Base-by-base conservation (phyloP, 2,797 vertebrate genomes). In the Synaphobranchus kaupii region DNA sequence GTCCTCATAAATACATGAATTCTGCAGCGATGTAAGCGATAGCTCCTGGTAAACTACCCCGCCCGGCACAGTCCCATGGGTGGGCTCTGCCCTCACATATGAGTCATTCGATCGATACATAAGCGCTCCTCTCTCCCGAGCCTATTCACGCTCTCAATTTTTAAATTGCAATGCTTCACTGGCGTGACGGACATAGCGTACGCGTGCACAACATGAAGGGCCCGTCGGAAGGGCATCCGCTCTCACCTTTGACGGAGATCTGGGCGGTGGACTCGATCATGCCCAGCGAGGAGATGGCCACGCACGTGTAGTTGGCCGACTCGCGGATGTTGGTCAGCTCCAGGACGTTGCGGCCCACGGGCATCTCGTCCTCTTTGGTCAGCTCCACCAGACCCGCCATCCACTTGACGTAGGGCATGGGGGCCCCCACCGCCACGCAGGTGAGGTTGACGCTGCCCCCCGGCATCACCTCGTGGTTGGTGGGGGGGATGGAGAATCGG, bases 341-440 rank as follows among this genome's bases (percentile, higher is more conserved):
- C 88, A 99, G 94, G 80, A 99, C 97, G 0, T 99, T 99, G 88
- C 99, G 97, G 71, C 99, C 99, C 0, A 99, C 95, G 0, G 98
- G 98, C 97, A 98, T 98, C 92, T 99, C 97, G 0, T 99, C 97
- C 89, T 99, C 98, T 91, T 96, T 97, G 89, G 98, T 99, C 86
- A 99, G 95, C 84, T 99, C 98, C 88, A 94, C 95, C 2, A 96
- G 96, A 0, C 97, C 97, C 56, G 94, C 95, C 95, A 97, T 97
- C 98, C 98, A 99, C 94, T 98, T 99, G 87, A 99, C 97, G 0
- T 96, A 98, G 47, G 98, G 98, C 98, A 99, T 99, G 0, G 98
- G 98, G 0, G 98, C 97, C 0, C 98, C 98, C 63, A 99, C 98
- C 0, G 98, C 98, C 86, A 99, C 98, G 0, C 98, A 99, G 0